Base-by-base conservation (phyloP, 53 echinoderm and acorn worm species). In the Paelopatides confundens region DNA sequence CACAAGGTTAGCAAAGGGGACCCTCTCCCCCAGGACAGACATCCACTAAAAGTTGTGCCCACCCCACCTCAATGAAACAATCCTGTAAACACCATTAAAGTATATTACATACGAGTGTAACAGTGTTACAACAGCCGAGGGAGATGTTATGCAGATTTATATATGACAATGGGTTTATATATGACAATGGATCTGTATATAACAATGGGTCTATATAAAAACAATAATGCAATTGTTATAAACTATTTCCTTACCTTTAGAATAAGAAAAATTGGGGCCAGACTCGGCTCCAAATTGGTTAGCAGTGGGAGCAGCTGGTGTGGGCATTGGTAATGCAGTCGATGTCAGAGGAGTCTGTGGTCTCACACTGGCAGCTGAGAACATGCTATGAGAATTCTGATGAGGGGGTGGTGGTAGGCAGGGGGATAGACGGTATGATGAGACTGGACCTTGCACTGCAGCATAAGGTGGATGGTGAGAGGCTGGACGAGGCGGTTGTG, bases 301-400 rank as follows among this genome's bases (percentile, higher is more conserved):
- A 65, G 63, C 30, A n/a, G 23, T 36, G 2, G 49, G 79, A 23
- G 63, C 36, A 3, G 63, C 84, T 24, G 64, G 84, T 65, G 84
- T 65, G 35, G 84, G 84, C 84, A 83, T 83, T 63, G 84, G 84
- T 83, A 83, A 38, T 17, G 84, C 84, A 35, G 84, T 96, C 85
- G 95, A 96, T 40, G 99, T 99, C 90, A 99, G 85, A 27, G 99
- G 99, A 36, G 99, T 94, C 64, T 95, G 99, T 87, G 99, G 99
- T 30, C 94, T 95, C 87, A 99, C 69, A 66, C 91, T 85, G 21
- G 96, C 87, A 86, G 92, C 90, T 84, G 99, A 91, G 94, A 92
- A 99, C 99, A 99, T 99, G 86, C 85, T 93, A 89, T 90, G 93
- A 14, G 91, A 77, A 82, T 85, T 88, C 53, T 79, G 79, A 53